Base-by-base conservation (phyloP, 2,797 vertebrate genomes). In the Adrianichthys oophorus region DNA sequence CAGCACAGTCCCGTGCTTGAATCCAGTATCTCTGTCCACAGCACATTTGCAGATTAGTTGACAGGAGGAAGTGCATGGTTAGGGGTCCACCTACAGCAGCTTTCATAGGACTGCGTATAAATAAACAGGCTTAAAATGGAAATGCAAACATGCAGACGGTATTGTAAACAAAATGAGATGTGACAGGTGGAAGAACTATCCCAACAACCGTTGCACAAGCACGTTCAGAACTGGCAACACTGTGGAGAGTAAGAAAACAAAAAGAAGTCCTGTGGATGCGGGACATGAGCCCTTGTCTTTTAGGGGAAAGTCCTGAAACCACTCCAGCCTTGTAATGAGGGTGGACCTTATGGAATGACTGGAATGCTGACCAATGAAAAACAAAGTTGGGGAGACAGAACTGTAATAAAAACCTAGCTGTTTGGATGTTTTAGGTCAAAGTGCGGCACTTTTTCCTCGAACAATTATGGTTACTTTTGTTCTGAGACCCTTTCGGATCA, bases 71-170 rank as follows among this genome's bases (percentile, higher is more conserved):
- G 76, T 49, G 60, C 74, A 72, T 53, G 59, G 46, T 79, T 64
- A 77, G 46, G 4, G 67, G 45, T n/a, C 49, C 76, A 65, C 47
- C 70, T 62, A 45, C 54, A 47, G 56, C 1, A 37, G 48, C 64
- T 66, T 75, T 80, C 69, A 69, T 65, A 81, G 68, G 72, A 59
- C 65, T 1, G 51, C 12, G 54, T 83, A 79, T 77, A 72, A 84
- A 85, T 80, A 85, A 52, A 73, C 56, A 7, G 14, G 49, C 68
- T 64, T 47, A 66, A 71, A 77, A 75, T 72, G 55, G 64, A 69
- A 61, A 65, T 0, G 56, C 19, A 55, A 57, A 73, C 47, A 15
- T n/a, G 23, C 15, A 48, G 50, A 56, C 5, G 14, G 56, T 15
- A 10, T 32, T 49, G 60, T 37, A 56, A 58, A 63, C 57, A 48